These are phyloP conservation scores for Troilus luridus DNA, from an alignment of 2,888 invertebrate species.

Conservation along the genomic window DNA sequence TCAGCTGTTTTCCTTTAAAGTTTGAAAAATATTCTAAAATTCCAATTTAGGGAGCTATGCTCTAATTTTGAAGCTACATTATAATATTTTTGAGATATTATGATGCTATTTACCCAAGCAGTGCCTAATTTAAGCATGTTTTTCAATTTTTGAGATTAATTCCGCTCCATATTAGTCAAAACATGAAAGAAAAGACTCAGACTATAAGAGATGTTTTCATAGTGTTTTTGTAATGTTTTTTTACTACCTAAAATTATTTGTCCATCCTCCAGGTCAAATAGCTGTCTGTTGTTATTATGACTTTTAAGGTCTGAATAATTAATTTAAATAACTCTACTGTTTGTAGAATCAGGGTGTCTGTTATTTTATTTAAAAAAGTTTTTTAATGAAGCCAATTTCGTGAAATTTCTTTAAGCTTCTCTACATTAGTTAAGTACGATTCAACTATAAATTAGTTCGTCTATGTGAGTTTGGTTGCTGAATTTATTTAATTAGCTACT, in stretches of 20 bases:
- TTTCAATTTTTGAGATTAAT: too few relatives aligned
- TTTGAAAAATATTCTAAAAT: too few relatives aligned
- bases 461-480: not conserved
- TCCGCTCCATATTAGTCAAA: too few relatives aligned
- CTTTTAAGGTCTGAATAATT: not conserved
- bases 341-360: too few relatives aligned
- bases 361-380: not conserved
- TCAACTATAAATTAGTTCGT: not conserved
- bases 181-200: not conserved
- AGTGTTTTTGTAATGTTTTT: not conserved
- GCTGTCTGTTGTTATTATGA: not conserved
- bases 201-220: not conserved
- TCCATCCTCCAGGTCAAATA: not conserved
- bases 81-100: too few relatives aligned
- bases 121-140: too few relatives aligned
- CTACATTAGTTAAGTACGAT: not conserved
- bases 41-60: too few relatives aligned
- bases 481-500: not conserved
- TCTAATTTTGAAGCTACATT: too few relatives aligned
- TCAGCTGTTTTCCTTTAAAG: too few relatives aligned
- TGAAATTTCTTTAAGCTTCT: not conserved
- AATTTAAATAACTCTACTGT: not conserved
- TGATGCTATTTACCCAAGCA: too few relatives aligned
- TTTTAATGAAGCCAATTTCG: not conserved
- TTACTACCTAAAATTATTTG: not conserved